Evolutionary conservation across 2,888 invertebrate species (phyloP), one percentile per base, ranked within the genome.

Genomic region (Resseliella maxima): DNA sequence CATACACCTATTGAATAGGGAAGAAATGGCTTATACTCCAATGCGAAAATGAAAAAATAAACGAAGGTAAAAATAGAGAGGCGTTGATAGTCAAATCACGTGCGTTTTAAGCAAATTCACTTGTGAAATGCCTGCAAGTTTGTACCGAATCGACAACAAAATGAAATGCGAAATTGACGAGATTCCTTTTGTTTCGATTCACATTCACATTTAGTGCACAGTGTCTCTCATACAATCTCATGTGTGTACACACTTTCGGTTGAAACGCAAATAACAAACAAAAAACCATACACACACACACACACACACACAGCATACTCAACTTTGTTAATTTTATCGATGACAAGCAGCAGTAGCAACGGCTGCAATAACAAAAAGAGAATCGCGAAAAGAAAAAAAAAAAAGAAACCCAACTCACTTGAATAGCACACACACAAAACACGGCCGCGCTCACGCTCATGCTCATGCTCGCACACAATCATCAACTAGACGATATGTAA

Each of bases 81-180:
- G 31, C n/a, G 0, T 83, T 83, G 24, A n/a, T n/a, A 83, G 83
- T 38, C 83, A 83, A 83, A 83, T 83, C 83, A 83, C 83, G 83
- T 83, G 83, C 83, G 83, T 83, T 83, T 83, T 83, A 83, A 83
- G 83, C 83, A 83, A 83, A 83, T 83, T 83, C 83, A 83, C 38
- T 83, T 38, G 83, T 83, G 83, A 83, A 83, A 83, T 38, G n/a
- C n/a, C 24, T 83, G 36, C 38, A 83, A 83, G 83, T 38, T 83
- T 83, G 24, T 35, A 72, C 15, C 83, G 38, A 83, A 15, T 5
- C 38, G 24, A 18, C 21, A 38, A 83, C 38, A 21, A 83, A 38
- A 83, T 38, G n/a, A 83, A 83, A 83, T 83, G 83, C 38, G 83
- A 83, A 83, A 83, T 83, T 83, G 83, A 83, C 83, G 83, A 83